A percentile compares a stretch with the other conserved stretches of the same genome.
Conservation (phyloP, 2,113 vertebrate species). For the Macquaria australasica region DNA sequence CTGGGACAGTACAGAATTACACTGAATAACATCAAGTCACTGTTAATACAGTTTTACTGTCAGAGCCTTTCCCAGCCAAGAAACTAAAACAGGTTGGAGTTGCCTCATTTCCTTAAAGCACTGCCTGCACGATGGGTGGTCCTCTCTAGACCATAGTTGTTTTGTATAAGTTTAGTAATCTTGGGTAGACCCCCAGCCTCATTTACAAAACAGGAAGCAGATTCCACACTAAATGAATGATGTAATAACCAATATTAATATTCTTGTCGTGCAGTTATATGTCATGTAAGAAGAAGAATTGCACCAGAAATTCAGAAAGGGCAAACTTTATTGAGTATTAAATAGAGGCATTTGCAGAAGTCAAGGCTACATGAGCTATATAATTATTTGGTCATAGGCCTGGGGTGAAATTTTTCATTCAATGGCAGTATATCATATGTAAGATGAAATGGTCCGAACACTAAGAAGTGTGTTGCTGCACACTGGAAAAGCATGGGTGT, state of each 20-base stretch:
- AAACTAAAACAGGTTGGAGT: not conserved
- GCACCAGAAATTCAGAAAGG: not conserved
- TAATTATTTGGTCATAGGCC: not conserved
- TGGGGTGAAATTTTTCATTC: not conserved
- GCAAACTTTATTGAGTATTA: not conserved
- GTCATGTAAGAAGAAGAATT: not conserved
- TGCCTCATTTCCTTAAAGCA: not conserved
- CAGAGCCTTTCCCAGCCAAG: not conserved
- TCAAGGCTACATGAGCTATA: not conserved
- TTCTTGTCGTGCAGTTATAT: not conserved
- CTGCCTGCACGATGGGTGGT: not conserved
- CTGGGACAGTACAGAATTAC: constrained; percentile 36
- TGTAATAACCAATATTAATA: not conserved
- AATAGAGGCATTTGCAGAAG: not conserved
- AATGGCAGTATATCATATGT: not conserved
- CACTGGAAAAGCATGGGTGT: not conserved
- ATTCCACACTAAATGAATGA: not conserved
- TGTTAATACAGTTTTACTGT: constrained; percentile 9
- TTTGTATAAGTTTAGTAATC: not conserved
- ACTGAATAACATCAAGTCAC: constrained; percentile 39
- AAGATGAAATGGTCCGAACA: not conserved
- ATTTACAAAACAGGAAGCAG: not conserved
- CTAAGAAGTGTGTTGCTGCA: not conserved
- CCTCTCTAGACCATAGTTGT: not conserved
- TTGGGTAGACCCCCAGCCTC: not conserved